These are phyloP conservation scores for Apeira syringaria DNA, from an alignment of 2,888 invertebrate genomes.

Conservation along the genomic window DNA sequence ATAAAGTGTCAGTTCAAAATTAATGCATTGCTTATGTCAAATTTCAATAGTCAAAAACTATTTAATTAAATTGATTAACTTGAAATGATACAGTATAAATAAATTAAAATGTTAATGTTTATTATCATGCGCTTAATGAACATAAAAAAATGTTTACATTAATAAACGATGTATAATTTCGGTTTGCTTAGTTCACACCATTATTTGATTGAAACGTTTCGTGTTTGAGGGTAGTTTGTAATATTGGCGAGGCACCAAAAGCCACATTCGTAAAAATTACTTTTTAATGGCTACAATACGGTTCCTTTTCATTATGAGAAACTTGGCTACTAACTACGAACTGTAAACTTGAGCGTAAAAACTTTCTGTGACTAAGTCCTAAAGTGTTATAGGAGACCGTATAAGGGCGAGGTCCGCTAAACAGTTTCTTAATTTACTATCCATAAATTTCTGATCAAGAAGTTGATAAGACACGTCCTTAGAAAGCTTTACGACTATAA, in stretches of 20 bases:
- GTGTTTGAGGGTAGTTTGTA: conserved; percentile 64
- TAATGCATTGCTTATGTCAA: no score
- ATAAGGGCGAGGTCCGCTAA: conserved; percentile 51
- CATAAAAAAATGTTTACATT: no score
- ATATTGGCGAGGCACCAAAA: conserved; percentile 55
- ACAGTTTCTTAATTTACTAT: conserved; percentile 66
- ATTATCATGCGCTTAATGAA: no score
- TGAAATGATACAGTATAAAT: no score
- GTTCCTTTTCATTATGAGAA: conserved; percentile 3
- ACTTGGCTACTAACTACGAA: not conserved
- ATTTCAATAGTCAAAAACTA: no score
- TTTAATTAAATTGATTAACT: no score
- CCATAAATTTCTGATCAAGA: conserved; percentile 63
- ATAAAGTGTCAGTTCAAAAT: no score
- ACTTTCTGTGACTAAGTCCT: conserved; percentile 1
- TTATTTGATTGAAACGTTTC: conserved; percentile 73
- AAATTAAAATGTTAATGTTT: no score
- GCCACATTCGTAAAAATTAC: conserved; percentile 35
- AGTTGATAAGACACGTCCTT: conserved; percentile 64
- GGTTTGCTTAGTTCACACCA: conserved; percentile 33
- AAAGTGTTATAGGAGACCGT: not conserved
- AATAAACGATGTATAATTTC: no score
- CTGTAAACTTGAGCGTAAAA: not conserved
- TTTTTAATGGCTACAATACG: not conserved
- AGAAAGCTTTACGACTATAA: conserved; percentile 48